Evolutionary conservation across 2,113 vertebrate genomes (phyloP), one percentile per base, ranked within the genome.

Genomic region (Oreocharis arfaki): DNA sequence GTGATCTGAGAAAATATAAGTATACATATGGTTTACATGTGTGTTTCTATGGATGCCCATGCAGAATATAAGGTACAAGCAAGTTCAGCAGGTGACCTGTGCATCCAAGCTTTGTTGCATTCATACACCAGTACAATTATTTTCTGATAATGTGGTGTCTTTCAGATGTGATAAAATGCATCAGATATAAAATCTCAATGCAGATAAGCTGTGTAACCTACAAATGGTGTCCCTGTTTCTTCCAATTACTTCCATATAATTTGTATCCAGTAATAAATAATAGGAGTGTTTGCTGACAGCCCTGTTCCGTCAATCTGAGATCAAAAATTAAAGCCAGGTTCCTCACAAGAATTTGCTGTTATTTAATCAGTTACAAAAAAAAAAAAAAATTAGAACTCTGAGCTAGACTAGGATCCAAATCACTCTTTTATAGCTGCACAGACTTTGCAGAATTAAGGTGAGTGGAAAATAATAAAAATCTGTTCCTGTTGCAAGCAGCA

Each of bases 381-480:
- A 10, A 73, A 89, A 33, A 86, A 89, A 76, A 27, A 37, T 0
- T 56, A 46, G 52, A 90, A 75, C 39, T 80, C 37, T 12, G 22
- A 75, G 68, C 68, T 74, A 76, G 68, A 67, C 49, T 67, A 39
- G 64, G 77, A 85, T 96, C 42, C 75, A 80, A 76, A 91, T 77
- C 37, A n/a, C 15, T 69, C 42, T 81, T 69, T 86, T 67, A 50
- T 74, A 61, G 63, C 75, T 74, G 33, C n/a, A 42, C 39, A 90
- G 75, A 35, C 16, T 88, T 84, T 74, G 56, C 71, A 83, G 71
- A 93, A 74, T 77, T 91, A 94, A 88, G 61, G 60, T 80, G 84
- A 83, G 14, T 78, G 39, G 68, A 94, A 95, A 96, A 94, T 85
- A 86, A 85, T 77, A 92, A 90, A 90, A 93, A 50, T 77, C 46